These are phyloP conservation scores for Philaenus spumarius DNA, from an alignment of 1,140 invertebrate genomes.

Conservation along the genomic window DNA sequence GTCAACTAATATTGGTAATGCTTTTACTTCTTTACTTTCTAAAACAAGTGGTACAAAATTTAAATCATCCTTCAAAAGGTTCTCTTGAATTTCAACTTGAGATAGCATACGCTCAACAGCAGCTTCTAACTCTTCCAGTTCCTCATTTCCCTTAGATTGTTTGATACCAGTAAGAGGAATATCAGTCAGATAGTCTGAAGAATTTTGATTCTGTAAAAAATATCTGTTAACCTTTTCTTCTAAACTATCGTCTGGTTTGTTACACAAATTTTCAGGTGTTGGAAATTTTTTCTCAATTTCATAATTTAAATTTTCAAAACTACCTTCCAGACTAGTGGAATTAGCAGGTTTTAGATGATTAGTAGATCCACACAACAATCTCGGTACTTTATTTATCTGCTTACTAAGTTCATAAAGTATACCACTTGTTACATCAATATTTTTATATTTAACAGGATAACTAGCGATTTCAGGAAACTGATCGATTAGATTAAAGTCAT, in stretches of 20 bases:
- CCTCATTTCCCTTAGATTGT: slow-evolving; percentile 13
- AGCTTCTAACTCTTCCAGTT: slow-evolving; percentile 27
- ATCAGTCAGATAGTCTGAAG: background rate
- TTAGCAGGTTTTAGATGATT: background rate
- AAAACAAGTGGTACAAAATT: slow-evolving; percentile 14
- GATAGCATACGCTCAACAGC: slow-evolving; percentile 26
- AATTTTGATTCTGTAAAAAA: background rate
- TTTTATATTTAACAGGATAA: background rate
- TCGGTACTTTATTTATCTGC: slow-evolving; percentile 25
- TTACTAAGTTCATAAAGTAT: slow-evolving; percentile 28
- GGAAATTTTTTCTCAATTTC: too few relatives aligned
- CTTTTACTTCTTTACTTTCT: slow-evolving; percentile 17
- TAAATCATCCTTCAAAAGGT: slow-evolving; percentile 16
- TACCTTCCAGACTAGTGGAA: background rate
- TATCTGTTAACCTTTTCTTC: slow-evolving; percentile 13
- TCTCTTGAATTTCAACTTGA: slow-evolving; percentile 26
- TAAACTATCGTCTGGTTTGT: background rate
- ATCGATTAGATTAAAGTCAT: slow-evolving; percentile 15
- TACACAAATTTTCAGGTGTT: too few relatives aligned
- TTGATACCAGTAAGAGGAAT: background rate
- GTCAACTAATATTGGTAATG: slow-evolving; percentile 13
- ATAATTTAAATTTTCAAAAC: background rate
- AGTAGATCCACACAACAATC: slow-evolving; percentile 11
- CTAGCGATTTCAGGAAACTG: background rate
- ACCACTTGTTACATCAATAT: slow-evolving; percentile 16